phyloP scores from a whole-genome alignment of 2,888 invertebrate species.

The Dorcus parallelipipedus region DNA sequence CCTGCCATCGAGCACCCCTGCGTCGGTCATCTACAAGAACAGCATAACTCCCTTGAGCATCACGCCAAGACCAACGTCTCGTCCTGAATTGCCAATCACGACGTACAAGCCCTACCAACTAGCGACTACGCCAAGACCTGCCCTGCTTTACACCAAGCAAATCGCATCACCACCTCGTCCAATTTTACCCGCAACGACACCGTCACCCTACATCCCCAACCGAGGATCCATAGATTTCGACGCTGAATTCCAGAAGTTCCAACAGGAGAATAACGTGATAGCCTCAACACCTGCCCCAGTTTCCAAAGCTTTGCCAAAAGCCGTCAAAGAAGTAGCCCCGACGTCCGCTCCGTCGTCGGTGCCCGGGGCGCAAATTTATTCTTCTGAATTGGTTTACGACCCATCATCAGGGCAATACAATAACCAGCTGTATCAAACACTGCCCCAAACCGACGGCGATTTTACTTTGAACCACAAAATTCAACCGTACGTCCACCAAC shows the following conservation, averaged over 20 bases:
- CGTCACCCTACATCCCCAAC: constrained; percentile 27
- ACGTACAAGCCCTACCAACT: constrained; percentile 65
- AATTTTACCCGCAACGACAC: constrained; percentile 12
- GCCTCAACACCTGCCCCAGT: constrained; percentile 53
- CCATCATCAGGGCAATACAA: constrained; percentile 75
- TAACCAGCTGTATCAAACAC: constrained; percentile 71
- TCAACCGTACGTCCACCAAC: constrained; percentile 69
- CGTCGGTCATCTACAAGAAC: constrained; percentile 43
- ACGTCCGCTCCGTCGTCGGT: constrained; percentile 44
- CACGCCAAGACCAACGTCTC: constrained; percentile 56
- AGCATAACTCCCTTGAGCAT: constrained; percentile 54
- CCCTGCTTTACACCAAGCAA: constrained; percentile 43
- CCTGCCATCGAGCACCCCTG: constrained; percentile 53
- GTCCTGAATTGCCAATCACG: constrained; percentile 60
- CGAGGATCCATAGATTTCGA: constrained; percentile 58
- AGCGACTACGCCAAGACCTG: constrained; percentile 57
- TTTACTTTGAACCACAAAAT: constrained; percentile 70
- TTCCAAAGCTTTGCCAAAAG: constrained; percentile 27
- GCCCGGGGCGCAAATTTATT: constrained; percentile 62
- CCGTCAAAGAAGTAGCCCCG: constrained; percentile 39
- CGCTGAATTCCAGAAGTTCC: constrained; percentile 72
- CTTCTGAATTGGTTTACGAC: constrained; percentile 74
- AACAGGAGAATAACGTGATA: constrained; percentile 61
- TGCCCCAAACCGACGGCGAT: constrained; percentile 71
- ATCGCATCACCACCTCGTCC: constrained; percentile 33